Evolutionary conservation across 2,797 vertebrate genomes (phyloP).

Genomic region (Melanotaenia boesemani): DNA sequence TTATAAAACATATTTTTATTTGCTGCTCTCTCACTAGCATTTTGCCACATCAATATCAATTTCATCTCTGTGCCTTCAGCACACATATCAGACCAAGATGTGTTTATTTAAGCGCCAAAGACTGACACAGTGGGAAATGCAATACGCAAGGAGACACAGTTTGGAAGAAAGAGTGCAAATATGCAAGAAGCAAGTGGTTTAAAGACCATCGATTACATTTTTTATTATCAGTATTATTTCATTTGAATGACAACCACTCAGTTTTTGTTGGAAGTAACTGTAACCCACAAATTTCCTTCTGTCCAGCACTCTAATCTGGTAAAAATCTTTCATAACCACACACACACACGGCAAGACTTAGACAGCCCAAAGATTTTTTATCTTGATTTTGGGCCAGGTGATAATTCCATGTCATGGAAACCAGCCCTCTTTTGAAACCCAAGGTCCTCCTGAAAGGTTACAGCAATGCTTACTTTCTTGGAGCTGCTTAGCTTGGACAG

Average conservation of each 20-base stretch:
- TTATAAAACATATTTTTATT: background rate
- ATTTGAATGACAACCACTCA: background rate
- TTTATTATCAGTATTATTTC: background rate
- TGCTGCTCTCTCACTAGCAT: background rate
- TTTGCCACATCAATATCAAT: constrained; percentile 19
- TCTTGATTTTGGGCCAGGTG: constrained; percentile 14
- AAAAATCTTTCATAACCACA: background rate
- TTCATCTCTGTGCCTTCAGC: constrained; percentile 16
- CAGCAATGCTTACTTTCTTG: constrained; percentile 16
- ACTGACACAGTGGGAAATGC: background rate
- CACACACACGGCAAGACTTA: background rate
- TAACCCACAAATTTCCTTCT: constrained; percentile 3
- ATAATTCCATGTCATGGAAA: constrained; percentile 45
- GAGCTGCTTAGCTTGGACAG: constrained; percentile 33
- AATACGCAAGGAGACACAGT: background rate
- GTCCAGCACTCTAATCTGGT: background rate
- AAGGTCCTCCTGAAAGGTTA: constrained; percentile 53
- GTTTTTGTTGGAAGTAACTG: constrained; percentile 7
- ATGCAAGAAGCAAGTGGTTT: background rate
- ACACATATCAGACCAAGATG: background rate
- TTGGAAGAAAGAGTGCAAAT: background rate
- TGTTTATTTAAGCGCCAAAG: background rate
- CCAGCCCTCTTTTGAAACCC: constrained; percentile 34
- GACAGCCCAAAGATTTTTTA: background rate
- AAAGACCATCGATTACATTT: background rate